phyloP scores from a whole-genome alignment of 2,888 invertebrate species.

The Nezara viridula region DNA sequence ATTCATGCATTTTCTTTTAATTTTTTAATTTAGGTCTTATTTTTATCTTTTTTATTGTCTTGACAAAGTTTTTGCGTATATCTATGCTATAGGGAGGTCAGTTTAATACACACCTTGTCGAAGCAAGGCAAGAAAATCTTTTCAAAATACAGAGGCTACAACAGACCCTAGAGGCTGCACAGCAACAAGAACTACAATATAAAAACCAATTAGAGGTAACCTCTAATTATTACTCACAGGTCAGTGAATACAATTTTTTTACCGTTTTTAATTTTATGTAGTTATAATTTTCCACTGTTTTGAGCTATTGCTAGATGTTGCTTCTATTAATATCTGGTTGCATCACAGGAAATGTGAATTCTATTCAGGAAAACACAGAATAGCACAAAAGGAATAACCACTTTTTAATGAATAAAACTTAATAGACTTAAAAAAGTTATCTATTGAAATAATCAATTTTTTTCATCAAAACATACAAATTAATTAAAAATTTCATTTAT shows the following conservation, averaged over 20 bases:
- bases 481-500: no score
- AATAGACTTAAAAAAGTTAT: no score
- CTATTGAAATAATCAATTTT: no score
- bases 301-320: background rate
- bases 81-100: conserved; percentile 51
- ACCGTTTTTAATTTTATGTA: conserved; percentile 1
- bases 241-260: conserved; percentile 19
- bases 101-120: conserved; percentile 74
- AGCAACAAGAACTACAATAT: conserved; percentile 83
- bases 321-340: background rate
- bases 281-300: background rate
- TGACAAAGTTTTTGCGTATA: background rate
- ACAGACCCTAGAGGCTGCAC: conserved; percentile 84
- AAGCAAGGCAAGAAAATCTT: conserved; percentile 81
- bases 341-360: background rate
- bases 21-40: no score
- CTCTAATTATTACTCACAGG: conserved; percentile 56
- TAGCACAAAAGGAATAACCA: no score
- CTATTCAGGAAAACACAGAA: no score
- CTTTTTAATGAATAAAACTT: no score
- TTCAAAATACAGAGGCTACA: conserved; percentile 83
- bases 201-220: conserved; percentile 80
- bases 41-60: background rate
- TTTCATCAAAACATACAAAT: no score
- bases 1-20: no score